These are phyloP conservation scores for Agrochola lota DNA, from an alignment of 2,888 invertebrate species.

Conservation along the genomic window DNA sequence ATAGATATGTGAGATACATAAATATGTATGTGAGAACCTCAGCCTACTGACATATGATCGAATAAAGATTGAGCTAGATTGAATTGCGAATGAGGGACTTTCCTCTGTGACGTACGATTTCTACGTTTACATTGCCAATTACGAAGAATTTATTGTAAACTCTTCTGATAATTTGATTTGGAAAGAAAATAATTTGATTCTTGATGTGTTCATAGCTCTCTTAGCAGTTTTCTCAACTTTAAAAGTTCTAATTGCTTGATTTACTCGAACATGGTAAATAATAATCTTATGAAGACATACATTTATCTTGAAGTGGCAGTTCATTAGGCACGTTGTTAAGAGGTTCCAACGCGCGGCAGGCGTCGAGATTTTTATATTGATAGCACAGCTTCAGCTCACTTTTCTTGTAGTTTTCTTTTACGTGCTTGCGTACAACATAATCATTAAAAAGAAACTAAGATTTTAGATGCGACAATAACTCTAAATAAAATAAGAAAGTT, in stretches of 20 bases:
- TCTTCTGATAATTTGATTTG: conserved; percentile 36
- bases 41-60: conserved; percentile 42
- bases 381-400: conserved; percentile 42
- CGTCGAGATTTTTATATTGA: conserved; percentile 48
- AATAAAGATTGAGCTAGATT: conserved; percentile 47
- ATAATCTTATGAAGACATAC: conserved; percentile 22
- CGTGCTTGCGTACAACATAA: conserved; percentile 63
- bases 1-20: too few relatives aligned
- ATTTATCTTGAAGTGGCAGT: conserved; percentile 19
- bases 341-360: conserved; percentile 19
- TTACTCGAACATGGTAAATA: conserved; percentile 14
- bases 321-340: conserved; percentile 36
- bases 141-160: conserved; percentile 50
- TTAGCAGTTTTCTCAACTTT: conserved; percentile 12
- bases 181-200: conserved; percentile 29
- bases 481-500: conserved; percentile 77
- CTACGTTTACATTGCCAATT: conserved; percentile 56
- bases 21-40: conserved; percentile 46
- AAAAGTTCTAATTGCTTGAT: conserved; percentile 7
- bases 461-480: conserved; percentile 66
- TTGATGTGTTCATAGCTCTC: conserved; percentile 37
- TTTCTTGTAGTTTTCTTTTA: conserved; percentile 60
- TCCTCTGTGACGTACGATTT: conserved; percentile 50
- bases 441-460: conserved; percentile 68
- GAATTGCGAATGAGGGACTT: conserved; percentile 47